Evolutionary conservation across 2,113 vertebrate genomes (phyloP), one percentile per base, ranked within the genome.

Genomic region (Xerus inauris): DNA sequence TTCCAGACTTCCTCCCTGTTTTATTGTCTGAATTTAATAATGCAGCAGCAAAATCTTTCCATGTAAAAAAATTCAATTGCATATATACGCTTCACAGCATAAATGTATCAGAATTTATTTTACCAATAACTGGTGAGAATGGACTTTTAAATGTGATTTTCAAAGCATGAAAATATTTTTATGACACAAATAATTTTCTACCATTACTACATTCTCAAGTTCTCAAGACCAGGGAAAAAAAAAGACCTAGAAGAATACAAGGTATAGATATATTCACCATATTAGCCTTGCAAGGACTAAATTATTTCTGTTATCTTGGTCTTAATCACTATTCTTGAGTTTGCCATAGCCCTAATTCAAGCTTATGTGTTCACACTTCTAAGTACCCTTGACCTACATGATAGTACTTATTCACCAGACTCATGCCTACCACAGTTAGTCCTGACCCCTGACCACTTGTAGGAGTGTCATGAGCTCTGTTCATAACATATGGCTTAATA

Each of bases 331-430:
- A 0, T 51, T 1, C 8, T 88, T 35, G 83, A 95, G 71, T 28
- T 96, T 2, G 81, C 51, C 0, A 57, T 82, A 0, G 62, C 75
- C 0, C 42, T 94, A 13, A 95, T 86, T 8, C 91, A 97, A 51
- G 77, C 93, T 0, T 93, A 89, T 0, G 13, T 95, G 0, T 97
- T 97, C 1, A 76, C 69, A 0, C 47, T 97, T 0, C 49, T 98
- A 1, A 2, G 97, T 16, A 97, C 57, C 51, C 92, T 98, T 0
- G 97, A 98, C 8, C 13, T 97, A 59, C 87, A 38, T 49, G 19
- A 80, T 3, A 64, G 79, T 13, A 49, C 82, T 72, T 51, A 72
- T 3, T 42, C 35, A 28, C 9, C 65, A 67, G 35, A 82, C 54
- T 24, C 45, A 38, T 1, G 6, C 3, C 3, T 75, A 26, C 10